Evolutionary conservation across 1,140 invertebrate species (phyloP).

Genomic region (Trichonephila clavata): DNA sequence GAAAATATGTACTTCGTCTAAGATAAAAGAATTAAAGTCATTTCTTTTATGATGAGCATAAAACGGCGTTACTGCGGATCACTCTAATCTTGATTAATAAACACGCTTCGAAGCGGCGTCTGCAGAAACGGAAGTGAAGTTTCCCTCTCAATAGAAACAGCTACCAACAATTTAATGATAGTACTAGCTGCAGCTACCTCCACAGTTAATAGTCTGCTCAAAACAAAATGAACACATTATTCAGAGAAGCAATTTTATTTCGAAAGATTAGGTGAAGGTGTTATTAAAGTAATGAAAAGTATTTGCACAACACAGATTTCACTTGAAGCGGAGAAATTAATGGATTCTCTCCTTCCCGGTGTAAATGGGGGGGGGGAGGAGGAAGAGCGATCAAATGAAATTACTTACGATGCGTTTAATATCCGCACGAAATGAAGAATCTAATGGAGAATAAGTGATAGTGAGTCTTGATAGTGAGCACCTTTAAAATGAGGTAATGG

Average conservation of each 20-base stretch:
- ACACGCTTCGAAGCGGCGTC: no score
- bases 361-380: no score
- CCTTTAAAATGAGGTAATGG: neutral
- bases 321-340: neutral
- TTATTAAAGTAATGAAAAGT: constrained; percentile 19
- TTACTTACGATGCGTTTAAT: neutral
- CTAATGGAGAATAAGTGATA: neutral
- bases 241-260: neutral
- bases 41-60: no score
- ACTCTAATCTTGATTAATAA: no score
- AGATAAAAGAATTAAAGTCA: no score
- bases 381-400: neutral
- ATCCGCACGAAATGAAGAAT: neutral
- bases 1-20: no score
- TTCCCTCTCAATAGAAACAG: no score
- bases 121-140: no score
- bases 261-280: neutral
- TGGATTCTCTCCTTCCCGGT: neutral
- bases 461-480: neutral
- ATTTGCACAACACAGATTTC: constrained; percentile 11
- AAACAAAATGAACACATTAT: neutral
- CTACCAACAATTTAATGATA: no score
- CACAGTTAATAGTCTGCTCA: neutral
- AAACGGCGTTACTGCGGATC: no score
- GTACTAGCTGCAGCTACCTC: no score